Base-by-base conservation (phyloP, 2,113 vertebrate genomes). In the Engystomops pustulosus region DNA sequence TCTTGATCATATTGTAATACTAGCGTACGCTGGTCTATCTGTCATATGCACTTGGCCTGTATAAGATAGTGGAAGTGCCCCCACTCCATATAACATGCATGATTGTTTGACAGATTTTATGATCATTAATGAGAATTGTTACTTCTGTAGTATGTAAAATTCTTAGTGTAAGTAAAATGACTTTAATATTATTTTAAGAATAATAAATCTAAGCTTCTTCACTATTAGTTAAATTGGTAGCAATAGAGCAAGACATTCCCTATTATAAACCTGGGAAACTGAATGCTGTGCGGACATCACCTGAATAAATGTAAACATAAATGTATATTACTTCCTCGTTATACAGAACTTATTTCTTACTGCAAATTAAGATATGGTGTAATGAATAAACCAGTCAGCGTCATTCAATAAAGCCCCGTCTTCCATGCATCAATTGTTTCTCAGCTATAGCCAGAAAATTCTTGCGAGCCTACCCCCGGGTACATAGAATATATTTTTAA, bases 351-450 rank as follows among this genome's bases (percentile, higher is more conserved):
- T 49, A 49, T 41, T 77, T 68, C 71, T 41, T 36, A 2, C 67
- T 84, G 44, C 20, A 67, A 49, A 74, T 49, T 67, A 18, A 67
- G 81, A 83, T 75, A 82, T 72, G 55, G 23, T 49, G n/a, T 68
- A 77, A 78, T 78, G 45, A 77, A 53, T 67, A 78, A 77, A 77
- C 70, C 20, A 53, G 51, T 77, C 60, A 5, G 23, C 60, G 49
- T 38, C n/a, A 55, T 77, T 84, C 60, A 84, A 68, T 84, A 84
- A 84, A 68, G 30, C 15, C n/a, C 45, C 60, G 45, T 38, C 62
- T 78, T 55, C 49, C 83, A 85, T 78, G 82, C 82, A 68, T 85
- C 62, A 85, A 51, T 85, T 85, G 47, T 85, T 79, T 85, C 47
- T 70, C 55, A 58, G 45, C 41, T 85, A 15, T 79, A 79, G 76